Conservation (phyloP, 2,888 invertebrate genomes). For the Deilephila porcellus region DNA sequence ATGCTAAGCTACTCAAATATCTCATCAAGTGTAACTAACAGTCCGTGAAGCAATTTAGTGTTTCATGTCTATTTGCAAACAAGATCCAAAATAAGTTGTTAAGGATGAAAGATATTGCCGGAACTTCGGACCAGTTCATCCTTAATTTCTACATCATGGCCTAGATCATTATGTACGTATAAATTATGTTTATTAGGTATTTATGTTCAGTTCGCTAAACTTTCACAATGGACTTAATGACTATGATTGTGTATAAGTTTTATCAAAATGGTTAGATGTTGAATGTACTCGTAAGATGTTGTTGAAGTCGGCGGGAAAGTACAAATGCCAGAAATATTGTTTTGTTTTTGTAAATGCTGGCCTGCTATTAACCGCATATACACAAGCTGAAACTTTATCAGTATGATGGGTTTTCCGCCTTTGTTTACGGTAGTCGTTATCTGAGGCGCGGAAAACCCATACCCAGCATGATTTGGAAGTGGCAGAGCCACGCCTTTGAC, state of each 20-base stretch:
- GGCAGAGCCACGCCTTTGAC: too few species aligned
- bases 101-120: conserved; percentile 11
- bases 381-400: too few species aligned
- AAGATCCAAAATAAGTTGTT: neutral
- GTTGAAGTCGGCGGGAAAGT: too few species aligned
- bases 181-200: conserved; percentile 18
- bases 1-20: neutral
- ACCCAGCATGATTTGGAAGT: too few species aligned
- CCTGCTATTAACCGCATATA: too few species aligned
- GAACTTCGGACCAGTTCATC: conserved; percentile 6
- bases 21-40: conserved; percentile 24
- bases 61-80: conserved; percentile 31
- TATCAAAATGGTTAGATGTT: neutral
- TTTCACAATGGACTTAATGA: neutral
- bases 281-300: too few species aligned
- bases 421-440: too few species aligned
- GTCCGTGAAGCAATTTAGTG: neutral
- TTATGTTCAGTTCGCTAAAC: neutral
- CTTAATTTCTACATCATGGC: conserved; percentile 12
- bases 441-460: too few species aligned
- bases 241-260: neutral
- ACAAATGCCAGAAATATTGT: too few species aligned
- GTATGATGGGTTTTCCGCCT: too few species aligned
- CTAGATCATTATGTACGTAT: neutral
- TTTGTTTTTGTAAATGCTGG: too few species aligned